Conservation (phyloP, 2,888 invertebrate genomes). For the Leptinotarsa tumamoca region DNA sequence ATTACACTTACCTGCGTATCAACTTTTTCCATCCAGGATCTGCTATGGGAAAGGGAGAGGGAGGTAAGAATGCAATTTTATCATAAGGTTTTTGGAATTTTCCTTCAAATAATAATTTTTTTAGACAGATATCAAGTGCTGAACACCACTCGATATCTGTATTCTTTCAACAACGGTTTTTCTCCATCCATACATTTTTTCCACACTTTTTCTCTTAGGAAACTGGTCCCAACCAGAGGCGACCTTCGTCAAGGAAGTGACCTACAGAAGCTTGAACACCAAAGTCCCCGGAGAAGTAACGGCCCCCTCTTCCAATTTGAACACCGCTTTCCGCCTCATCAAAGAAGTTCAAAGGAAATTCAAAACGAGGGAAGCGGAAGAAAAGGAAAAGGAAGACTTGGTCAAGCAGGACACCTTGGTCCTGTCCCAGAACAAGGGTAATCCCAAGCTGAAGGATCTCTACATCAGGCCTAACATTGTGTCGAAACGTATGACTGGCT, state of each 20-base stretch:
- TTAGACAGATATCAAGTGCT: too few species aligned
- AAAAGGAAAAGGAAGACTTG: constrained; percentile 97
- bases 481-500: constrained; percentile 93
- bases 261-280: constrained; percentile 96
- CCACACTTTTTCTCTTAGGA: neutral
- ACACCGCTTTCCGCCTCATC: constrained; percentile 96
- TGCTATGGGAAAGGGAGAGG: constrained; percentile 89
- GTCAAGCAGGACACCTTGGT: constrained; percentile 98
- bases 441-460: constrained; percentile 96
- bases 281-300: constrained; percentile 97
- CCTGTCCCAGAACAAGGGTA: constrained; percentile 94
- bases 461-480: constrained; percentile 99
- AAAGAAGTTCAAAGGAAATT: constrained; percentile 98
- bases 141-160: too few species aligned
- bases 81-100: too few species aligned
- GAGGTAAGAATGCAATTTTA: constrained; percentile 67
- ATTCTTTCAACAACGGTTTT: too few species aligned
- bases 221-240: constrained; percentile 95
- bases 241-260: constrained; percentile 98
- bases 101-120: too few species aligned
- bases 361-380: constrained; percentile 98
- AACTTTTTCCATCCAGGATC: constrained; percentile 99
- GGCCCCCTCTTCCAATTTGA: constrained; percentile 94
- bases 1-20: constrained; percentile 97
- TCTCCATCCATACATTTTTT: too few species aligned